Percentiles rank a stretch among this genome's conserved stretches.
Evolutionary conservation across 2,113 vertebrate species (phyloP).

Genomic region (Microtus oregoni): DNA sequence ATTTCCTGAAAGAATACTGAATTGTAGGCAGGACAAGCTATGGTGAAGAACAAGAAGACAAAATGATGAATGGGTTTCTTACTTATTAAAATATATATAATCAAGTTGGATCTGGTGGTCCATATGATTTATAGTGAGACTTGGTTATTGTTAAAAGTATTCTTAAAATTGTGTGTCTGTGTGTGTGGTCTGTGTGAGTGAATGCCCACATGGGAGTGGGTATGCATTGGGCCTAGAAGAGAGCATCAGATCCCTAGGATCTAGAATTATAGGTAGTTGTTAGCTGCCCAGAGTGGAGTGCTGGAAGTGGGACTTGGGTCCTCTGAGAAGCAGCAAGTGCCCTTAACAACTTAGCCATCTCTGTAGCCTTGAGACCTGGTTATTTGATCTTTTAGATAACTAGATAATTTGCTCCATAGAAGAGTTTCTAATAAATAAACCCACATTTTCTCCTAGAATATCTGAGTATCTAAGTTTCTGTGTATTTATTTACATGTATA

Average conservation of each 20-base stretch:
- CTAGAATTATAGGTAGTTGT: not conserved
- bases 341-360: not conserved
- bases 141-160: not conserved
- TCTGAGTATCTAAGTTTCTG: not conserved
- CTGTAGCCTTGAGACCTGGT: not conserved
- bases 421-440: conserved; percentile 25
- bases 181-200: not conserved
- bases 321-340: not conserved
- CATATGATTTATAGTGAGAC: not conserved
- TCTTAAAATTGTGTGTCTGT: not conserved
- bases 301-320: too few species aligned
- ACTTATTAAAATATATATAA: not conserved
- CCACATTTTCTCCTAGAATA: not conserved
- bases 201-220: not conserved
- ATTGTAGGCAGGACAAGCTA: not conserved
- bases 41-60: not conserved
- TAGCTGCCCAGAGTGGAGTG: not conserved
- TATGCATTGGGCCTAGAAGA: not conserved
- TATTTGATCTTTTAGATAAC: conserved; percentile 6
- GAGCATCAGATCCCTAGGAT: not conserved
- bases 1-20: not conserved
- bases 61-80: not conserved
- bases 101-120: not conserved
- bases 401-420: conserved; percentile 3
- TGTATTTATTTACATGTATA: not conserved